These are phyloP conservation scores for Cotesia congregata DNA, from an alignment of 2,888 invertebrate species.

Conservation along the genomic window DNA sequence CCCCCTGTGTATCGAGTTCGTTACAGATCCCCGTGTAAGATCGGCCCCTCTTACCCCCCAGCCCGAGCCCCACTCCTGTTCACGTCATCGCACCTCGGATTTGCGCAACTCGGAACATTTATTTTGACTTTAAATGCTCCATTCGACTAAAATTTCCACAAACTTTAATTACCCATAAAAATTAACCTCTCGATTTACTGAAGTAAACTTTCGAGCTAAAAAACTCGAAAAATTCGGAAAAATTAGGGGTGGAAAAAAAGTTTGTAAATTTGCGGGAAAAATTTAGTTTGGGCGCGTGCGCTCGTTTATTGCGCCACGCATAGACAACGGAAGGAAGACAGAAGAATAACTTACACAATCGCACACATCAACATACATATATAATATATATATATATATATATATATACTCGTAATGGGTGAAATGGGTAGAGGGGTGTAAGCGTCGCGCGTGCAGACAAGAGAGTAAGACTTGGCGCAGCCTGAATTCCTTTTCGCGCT, in stretches of 20 bases:
- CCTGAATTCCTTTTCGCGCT: conserved; percentile 38
- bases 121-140: neutral
- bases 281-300: conserved; percentile 49
- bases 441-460: conserved; percentile 43
- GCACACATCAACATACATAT: conserved; percentile 2
- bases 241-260: too few relatives aligned
- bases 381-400: conserved; percentile 13
- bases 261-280: conserved; percentile 20
- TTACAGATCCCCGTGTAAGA: conserved; percentile 67
- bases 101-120: conserved; percentile 45
- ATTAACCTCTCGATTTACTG: too few relatives aligned
- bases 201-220: too few relatives aligned
- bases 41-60: conserved; percentile 55
- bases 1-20: conserved; percentile 65
- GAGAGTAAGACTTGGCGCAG: conserved; percentile 40
- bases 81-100: conserved; percentile 39
- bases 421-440: conserved; percentile 26
- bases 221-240: too few relatives aligned
- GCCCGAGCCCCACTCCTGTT: conserved; percentile 22
- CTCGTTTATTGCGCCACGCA: conserved; percentile 40
- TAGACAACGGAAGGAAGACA: conserved; percentile 18
- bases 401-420: conserved; percentile 14
- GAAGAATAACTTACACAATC: conserved; percentile 18
- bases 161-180: too few relatives aligned
- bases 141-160: too few relatives aligned